A percentile compares a stretch with the other conserved stretches of the same genome.
Evolutionary conservation across 1,140 invertebrate species (phyloP).

Genomic region (Mizuhopecten yessoensis): DNA sequence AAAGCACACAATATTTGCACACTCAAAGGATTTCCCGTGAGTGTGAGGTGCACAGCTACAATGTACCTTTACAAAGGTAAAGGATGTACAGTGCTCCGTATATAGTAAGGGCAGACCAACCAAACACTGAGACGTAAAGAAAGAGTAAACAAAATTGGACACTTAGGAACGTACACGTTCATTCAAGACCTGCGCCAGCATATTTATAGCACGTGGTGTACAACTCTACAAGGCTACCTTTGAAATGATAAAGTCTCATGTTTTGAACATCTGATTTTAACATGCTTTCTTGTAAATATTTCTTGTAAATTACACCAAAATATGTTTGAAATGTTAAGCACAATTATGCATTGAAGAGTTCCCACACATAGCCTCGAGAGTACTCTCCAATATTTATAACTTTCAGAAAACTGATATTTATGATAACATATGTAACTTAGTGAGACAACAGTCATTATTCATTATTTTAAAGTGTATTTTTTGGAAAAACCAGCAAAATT

Average conservation of each 20-base stretch:
- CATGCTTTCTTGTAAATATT: neutral
- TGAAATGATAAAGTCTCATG: neutral
- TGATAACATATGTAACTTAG: neutral
- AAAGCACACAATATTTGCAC: neutral
- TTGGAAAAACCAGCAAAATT: neutral
- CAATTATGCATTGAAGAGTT: neutral
- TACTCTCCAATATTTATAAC: neutral
- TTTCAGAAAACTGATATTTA: neutral
- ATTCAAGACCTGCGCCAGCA: neutral
- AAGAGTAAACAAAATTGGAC: neutral
- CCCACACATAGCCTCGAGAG: neutral
- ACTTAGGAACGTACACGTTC: neutral
- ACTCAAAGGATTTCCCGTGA: neutral
- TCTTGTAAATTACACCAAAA: slow-evolving; percentile 11
- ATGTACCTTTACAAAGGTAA: neutral
- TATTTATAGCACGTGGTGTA: neutral
- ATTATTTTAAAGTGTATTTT: neutral
- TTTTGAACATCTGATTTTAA: neutral
- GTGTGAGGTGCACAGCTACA: neutral
- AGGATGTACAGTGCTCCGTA: neutral
- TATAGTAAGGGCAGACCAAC: neutral
- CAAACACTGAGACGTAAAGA: neutral
- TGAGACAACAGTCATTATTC: neutral
- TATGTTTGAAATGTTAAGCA: slow-evolving; percentile 35
- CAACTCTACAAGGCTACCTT: neutral